Evolutionary conservation across 2,888 invertebrate species (phyloP).

Genomic region (Gari tellinella): DNA sequence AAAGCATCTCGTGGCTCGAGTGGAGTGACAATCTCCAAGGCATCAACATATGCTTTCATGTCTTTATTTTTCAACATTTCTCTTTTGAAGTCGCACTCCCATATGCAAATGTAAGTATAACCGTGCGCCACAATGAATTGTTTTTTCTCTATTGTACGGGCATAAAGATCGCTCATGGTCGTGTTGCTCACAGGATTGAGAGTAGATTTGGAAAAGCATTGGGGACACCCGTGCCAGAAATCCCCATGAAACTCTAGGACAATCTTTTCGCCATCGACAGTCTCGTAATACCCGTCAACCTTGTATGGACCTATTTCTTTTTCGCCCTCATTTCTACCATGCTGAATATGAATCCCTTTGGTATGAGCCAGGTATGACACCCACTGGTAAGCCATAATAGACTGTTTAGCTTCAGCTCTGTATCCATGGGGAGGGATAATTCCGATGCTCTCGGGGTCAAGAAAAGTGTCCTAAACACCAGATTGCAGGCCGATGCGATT

Average conservation of each 20-base stretch:
- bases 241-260: too few relatives aligned
- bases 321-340: constrained; percentile 11
- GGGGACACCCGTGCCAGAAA: constrained; percentile 22
- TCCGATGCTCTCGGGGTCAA: constrained; percentile 14
- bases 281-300: constrained; percentile 22
- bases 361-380: constrained; percentile 3
- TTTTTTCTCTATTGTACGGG: background rate
- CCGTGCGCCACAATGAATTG: background rate
- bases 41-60: constrained; percentile 39
- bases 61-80: constrained; percentile 36
- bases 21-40: constrained; percentile 33
- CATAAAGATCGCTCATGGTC: background rate
- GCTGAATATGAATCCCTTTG: constrained; percentile 3
- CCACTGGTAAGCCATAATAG: constrained; percentile 17
- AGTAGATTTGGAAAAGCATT: constrained; percentile 10
- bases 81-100: constrained; percentile 57
- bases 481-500: too few relatives aligned
- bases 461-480: constrained; percentile 20
- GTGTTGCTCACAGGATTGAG: constrained; percentile 7
- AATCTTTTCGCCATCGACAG: constrained; percentile 3
- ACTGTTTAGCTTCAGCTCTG: constrained; percentile 9
- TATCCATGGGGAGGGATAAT: constrained; percentile 37
- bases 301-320: constrained; percentile 11
- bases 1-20: constrained; percentile 69
- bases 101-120: background rate